Base-by-base conservation (phyloP, 2,888 invertebrate genomes). In the Callinectes sapidus region DNA sequence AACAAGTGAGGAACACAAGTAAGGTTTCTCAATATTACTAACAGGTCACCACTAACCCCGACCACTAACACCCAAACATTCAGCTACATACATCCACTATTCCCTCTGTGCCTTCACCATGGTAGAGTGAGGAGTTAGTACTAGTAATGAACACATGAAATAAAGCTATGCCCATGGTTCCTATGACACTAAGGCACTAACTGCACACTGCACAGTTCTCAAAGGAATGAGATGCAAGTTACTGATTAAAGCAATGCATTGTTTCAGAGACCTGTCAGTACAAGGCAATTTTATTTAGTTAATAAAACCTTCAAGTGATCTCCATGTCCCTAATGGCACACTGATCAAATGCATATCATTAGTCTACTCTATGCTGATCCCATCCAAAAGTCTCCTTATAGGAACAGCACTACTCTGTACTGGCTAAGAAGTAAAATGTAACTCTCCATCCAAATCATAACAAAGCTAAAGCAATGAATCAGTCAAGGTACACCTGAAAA, bases 1-100 rank as follows among this genome's bases (percentile, higher is more conserved):
- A 48, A 54, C 32, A 55, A 55, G 42, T 81, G 18, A 81, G 71
- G n/a, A 71, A 81, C 32, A 81, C 81, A 81, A 81, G 81, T 81
- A 32, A 81, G 81, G 81, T 18, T 81, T 81, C 35, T 81, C 35
- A 14, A 35, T 81, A 81, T 32, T 35, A 81, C 35, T 81, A 35
- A 13, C 32, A 35, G 32, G 35, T 81, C 81, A 35, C 35, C 35
- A 32, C 35, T 28, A 35, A 32, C 16, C 81, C 35, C 35, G 5
- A 3, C 10, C 28, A n/a, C 18, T 61, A 48, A 61, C 61, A 61
- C 13, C n/a, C 71, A 71, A 18, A 71, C 28, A 28, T n/a, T n/a
- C 71, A 71, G 23, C 18, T 10, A 71, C 8, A 71, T 28, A 71
- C n/a, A 71, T 71, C 2, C 71, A 71, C 28, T 32, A 13, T 81